phyloP scores from a whole-genome alignment of 35 echinoderm and acorn worm genomes.

The Heliocidaris tuberculata region DNA sequence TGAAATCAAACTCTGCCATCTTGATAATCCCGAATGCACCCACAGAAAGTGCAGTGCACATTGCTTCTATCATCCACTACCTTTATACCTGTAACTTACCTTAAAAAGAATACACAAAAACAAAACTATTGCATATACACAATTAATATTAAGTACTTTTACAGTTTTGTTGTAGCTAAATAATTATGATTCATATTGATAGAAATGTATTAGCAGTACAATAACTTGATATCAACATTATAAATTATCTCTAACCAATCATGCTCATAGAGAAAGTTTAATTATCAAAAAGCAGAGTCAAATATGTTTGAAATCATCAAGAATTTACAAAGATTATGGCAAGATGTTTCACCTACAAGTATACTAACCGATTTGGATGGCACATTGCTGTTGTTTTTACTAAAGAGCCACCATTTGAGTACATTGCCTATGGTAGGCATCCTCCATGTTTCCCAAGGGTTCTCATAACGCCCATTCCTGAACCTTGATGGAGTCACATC shows the following conservation, averaged over 20 bases:
- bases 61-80: not conserved
- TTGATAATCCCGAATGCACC: not conserved
- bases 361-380: slow-evolving; percentile 69
- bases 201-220: not conserved
- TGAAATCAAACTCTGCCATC: not conserved
- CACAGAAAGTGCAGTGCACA: not conserved
- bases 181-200: not conserved
- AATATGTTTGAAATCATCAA: too few relatives aligned
- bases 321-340: too few relatives aligned
- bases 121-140: not conserved
- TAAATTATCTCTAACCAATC: not conserved
- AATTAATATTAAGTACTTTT: not conserved
- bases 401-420: slow-evolving; percentile 46
- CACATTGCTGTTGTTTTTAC: slow-evolving; percentile 48
- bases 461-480: slow-evolving; percentile 61
- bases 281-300: not conserved
- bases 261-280: not conserved
- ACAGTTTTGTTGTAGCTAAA: not conserved
- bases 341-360: not conserved
- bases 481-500: slow-evolving; percentile 60
- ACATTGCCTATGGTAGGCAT: slow-evolving; percentile 43
- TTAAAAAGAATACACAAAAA: not conserved
- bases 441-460: slow-evolving; percentile 67
- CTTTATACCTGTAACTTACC: not conserved
- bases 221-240: not conserved